Percentiles rank a stretch among this genome's conserved stretches.
phyloP scores from a whole-genome alignment of 1,140 invertebrate genomes.

The Scylla paramamosain region DNA sequence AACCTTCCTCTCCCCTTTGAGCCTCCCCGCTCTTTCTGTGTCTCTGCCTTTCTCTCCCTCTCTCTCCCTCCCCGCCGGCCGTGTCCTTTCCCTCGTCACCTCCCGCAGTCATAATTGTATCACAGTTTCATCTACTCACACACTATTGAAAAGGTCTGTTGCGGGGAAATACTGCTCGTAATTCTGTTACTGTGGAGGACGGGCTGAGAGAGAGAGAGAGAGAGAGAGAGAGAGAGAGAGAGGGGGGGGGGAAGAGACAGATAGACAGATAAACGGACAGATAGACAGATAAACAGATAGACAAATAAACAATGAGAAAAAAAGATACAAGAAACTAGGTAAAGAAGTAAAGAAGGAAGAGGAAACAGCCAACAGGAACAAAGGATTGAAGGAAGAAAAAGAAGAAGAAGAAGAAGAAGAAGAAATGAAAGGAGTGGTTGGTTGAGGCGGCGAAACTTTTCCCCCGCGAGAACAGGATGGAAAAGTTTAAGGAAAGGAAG shows the following conservation, averaged over 20 bases:
- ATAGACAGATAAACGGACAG: not conserved
- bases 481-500: not conserved
- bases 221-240: not conserved
- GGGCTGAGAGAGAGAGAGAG: not conserved
- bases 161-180: not conserved
- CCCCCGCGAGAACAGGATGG: too few relatives aligned
- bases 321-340: not conserved
- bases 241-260: not conserved
- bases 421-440: too few relatives aligned
- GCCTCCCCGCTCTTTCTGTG: not conserved
- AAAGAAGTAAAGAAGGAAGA: too few relatives aligned
- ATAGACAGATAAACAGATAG: not conserved
- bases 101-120: not conserved
- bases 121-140: conserved; percentile 25
- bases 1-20: too few relatives aligned
- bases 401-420: too few relatives aligned
- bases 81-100: not conserved
- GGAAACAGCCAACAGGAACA: too few relatives aligned
- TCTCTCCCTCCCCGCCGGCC: not conserved
- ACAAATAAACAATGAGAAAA: not conserved
- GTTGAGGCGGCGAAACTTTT: too few relatives aligned
- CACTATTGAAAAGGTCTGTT: conserved; percentile 1
- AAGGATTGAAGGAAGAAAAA: too few relatives aligned
- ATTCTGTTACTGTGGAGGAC: not conserved
- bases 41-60: not conserved